Conservation (phyloP, 2,888 invertebrate species). For the Exocentrus adspersus region DNA sequence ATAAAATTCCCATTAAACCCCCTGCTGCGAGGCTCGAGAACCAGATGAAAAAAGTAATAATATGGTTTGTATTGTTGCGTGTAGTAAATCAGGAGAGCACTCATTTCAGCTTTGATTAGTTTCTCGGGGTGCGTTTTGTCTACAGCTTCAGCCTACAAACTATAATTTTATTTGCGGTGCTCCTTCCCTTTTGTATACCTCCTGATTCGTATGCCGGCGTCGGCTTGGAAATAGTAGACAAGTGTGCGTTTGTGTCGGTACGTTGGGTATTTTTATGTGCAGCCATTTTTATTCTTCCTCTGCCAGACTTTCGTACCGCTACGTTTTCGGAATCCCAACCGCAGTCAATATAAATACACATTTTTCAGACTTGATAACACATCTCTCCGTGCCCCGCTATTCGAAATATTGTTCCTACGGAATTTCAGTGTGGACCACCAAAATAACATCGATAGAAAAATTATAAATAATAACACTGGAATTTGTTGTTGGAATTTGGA, state of each 20-base stretch:
- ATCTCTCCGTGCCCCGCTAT: constrained; percentile 27
- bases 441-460: background rate
- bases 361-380: constrained; percentile 52
- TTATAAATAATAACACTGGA: too few relatives aligned
- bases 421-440: constrained; percentile 15
- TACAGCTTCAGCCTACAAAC: constrained; percentile 31
- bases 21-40: background rate
- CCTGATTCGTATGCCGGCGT: constrained; percentile 50
- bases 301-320: constrained; percentile 48
- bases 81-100: constrained; percentile 26
- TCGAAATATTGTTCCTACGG: constrained; percentile 13
- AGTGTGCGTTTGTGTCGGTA: constrained; percentile 48
- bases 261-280: constrained; percentile 52
- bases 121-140: constrained; percentile 28
- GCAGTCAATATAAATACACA: constrained; percentile 54
- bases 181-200: constrained; percentile 43
- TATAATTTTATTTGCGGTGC: constrained; percentile 41
- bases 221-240: constrained; percentile 43
- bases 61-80: constrained; percentile 27
- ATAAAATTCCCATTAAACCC: constrained; percentile 18
- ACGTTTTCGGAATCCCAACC: constrained; percentile 53
- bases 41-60: constrained; percentile 30
- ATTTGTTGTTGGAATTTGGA: too few relatives aligned
- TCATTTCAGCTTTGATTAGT: constrained; percentile 35
- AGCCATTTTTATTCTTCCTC: constrained; percentile 54